phyloP scores from a whole-genome alignment of 2,888 invertebrate species.

The Strigamia transsilvanica region DNA sequence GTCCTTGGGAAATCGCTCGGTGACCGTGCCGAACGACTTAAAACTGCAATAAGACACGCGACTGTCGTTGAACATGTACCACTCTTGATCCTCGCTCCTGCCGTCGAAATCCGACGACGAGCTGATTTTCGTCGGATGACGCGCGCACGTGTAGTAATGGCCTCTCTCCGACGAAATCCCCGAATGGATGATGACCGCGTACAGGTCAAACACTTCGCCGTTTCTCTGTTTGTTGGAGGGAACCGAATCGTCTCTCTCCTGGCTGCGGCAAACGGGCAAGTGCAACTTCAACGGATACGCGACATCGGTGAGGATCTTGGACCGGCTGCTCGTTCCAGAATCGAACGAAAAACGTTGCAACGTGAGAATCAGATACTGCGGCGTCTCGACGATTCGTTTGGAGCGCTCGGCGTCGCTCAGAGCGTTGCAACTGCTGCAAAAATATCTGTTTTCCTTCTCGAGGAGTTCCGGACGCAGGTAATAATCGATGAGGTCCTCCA shows the following conservation, averaged over 20 bases:
- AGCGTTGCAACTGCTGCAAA: constrained; percentile 78
- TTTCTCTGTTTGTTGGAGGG: not conserved
- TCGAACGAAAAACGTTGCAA: constrained; percentile 82
- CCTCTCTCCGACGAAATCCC: constrained; percentile 85
- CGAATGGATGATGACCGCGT: constrained; percentile 84
- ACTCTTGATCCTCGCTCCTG: constrained; percentile 62
- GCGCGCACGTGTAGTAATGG: constrained; percentile 84
- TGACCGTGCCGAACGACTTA: constrained; percentile 61
- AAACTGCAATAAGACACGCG: constrained; percentile 67
- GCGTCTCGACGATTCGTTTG: constrained; percentile 75
- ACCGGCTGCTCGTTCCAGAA: constrained; percentile 75
- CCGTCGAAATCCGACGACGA: constrained; percentile 53
- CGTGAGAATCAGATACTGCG: constrained; percentile 80
- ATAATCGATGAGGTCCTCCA: constrained; percentile 79
- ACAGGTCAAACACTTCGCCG: constrained; percentile 67
- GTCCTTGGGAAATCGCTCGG: constrained; percentile 70
- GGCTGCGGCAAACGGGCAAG: constrained; percentile 56
- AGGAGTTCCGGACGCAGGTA: constrained; percentile 81
- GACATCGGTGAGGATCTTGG: constrained; percentile 75
- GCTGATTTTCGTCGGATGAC: constrained; percentile 56
- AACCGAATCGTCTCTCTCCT: not conserved
- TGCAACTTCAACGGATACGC: constrained; percentile 62
- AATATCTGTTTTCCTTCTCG: constrained; percentile 82
- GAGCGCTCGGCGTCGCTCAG: constrained; percentile 79
- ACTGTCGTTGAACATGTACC: constrained; percentile 85